Conservation (phyloP, 2,888 invertebrate species). For the Mimachlamys varia region DNA sequence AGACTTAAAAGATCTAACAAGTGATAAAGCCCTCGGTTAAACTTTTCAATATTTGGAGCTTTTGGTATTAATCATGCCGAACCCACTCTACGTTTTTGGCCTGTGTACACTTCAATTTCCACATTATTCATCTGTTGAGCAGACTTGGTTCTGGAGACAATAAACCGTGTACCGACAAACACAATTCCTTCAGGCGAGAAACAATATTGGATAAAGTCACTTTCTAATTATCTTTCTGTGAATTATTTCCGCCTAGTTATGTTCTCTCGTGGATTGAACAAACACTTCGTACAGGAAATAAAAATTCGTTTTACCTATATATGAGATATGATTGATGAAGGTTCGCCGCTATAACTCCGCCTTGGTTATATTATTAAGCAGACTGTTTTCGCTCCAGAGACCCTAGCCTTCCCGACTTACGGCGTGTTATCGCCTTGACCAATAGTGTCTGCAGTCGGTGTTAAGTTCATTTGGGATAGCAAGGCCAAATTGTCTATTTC, state of each 20-base stretch:
- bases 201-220: not conserved
- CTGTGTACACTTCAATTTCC: not conserved
- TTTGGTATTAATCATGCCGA: not conserved
- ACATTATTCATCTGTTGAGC: not conserved
- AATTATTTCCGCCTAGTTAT: not conserved
- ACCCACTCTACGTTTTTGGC: not conserved
- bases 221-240: constrained; percentile 12
- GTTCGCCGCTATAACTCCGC: not conserved
- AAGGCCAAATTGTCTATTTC: not conserved
- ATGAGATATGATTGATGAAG: constrained; percentile 17
- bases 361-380: not conserved
- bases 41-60: not conserved
- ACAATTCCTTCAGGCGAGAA: not conserved
- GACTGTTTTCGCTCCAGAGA: not conserved
- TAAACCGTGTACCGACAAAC: not conserved
- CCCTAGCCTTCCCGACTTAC: not conserved
- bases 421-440: not conserved
- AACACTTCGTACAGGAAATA: not conserved
- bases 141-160: not conserved
- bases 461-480: not conserved
- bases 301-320: constrained; percentile 7
- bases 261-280: constrained; percentile 1
- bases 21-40: not conserved
- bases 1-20: not conserved
- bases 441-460: not conserved